These are phyloP conservation scores for Manis crassicaudata DNA, from an alignment of 2,797 vertebrate species.

Conservation along the genomic window DNA sequence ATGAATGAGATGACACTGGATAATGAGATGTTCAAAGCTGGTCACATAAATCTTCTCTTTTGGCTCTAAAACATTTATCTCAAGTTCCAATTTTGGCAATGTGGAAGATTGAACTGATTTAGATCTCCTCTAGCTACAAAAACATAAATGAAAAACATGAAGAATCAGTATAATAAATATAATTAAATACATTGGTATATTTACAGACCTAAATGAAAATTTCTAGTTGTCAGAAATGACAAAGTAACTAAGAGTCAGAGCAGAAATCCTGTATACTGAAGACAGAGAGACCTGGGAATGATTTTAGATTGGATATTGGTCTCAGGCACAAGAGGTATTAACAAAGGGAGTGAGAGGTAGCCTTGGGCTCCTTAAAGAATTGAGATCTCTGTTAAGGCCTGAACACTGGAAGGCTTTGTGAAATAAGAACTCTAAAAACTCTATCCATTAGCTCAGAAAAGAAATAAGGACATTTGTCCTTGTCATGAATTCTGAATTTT, in stretches of 20 bases:
- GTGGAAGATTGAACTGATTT: not conserved
- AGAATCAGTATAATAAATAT: constrained; percentile 14
- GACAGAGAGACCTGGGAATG: not conserved
- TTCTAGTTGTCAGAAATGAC: not conserved
- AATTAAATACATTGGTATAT: not conserved
- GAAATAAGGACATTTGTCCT: constrained; percentile 6
- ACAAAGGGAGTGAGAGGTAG: not conserved
- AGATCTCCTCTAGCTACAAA: not conserved
- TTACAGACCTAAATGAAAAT: constrained; percentile 8
- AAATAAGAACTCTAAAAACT: not conserved
- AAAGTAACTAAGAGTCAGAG: not conserved
- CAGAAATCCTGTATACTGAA: not conserved
- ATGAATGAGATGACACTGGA: not conserved
- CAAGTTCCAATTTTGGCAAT: not conserved
- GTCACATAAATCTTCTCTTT: constrained; percentile 31
- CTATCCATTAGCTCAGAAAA: not conserved
- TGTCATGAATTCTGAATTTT: not conserved
- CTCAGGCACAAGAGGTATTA: not conserved
- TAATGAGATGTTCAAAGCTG: constrained; percentile 32
- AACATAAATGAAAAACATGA: not conserved
- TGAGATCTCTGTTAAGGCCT: not conserved
- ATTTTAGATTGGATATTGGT: not conserved
- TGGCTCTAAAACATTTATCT: constrained; percentile 19
- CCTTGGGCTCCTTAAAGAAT: not conserved
- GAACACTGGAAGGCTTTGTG: not conserved